Conservation (phyloP, 2,113 vertebrate genomes). For the Elephantulus edwardii region DNA sequence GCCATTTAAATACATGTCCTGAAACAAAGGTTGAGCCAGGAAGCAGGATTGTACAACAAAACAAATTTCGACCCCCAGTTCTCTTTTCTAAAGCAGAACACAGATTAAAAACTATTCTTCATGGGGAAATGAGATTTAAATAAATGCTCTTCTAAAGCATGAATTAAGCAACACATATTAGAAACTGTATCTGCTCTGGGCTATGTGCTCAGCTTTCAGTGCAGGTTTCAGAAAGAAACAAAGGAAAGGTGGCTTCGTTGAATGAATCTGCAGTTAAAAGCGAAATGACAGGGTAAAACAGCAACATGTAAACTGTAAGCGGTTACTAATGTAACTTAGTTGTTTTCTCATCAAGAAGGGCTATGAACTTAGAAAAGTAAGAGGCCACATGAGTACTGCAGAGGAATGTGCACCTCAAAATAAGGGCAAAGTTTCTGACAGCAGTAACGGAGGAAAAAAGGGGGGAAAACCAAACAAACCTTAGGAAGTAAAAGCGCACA, state of each 20-base stretch:
- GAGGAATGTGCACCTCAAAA: not conserved
- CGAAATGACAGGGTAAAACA: not conserved
- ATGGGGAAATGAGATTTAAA: not conserved
- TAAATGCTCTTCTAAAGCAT: not conserved
- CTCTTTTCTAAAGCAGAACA: not conserved
- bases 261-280: constrained; percentile 3
- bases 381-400: not conserved
- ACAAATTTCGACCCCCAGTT: not conserved
- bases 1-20: not conserved
- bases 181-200: not conserved
- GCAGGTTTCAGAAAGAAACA: constrained; percentile 12
- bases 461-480: not conserved
- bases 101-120: constrained; percentile 13
- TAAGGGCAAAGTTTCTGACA: not conserved
- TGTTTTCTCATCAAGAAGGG: not conserved
- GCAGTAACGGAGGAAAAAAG: not conserved
- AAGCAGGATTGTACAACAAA: not conserved
- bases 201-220: not conserved
- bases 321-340: not conserved
- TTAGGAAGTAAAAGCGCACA: not conserved
- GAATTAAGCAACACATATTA: not conserved
- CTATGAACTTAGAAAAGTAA: not conserved
- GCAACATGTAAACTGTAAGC: not conserved
- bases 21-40: not conserved
- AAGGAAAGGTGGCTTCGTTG: not conserved